Evolutionary conservation across 2,113 vertebrate species (phyloP).

Genomic region (Carlito syrichta): DNA sequence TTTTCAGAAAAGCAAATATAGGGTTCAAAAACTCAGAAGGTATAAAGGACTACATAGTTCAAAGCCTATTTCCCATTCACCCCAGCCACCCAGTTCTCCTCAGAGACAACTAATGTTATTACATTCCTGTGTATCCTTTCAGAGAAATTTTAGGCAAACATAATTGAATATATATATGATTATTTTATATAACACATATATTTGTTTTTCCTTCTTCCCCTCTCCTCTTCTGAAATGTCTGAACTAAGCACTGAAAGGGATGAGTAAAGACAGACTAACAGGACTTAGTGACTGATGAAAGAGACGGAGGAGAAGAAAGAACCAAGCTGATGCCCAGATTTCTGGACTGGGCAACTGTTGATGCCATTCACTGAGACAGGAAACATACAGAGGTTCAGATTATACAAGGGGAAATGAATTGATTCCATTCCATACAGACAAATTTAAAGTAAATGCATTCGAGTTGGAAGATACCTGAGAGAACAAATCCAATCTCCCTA

Average conservation of each 20-base stretch:
- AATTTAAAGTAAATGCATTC: background rate
- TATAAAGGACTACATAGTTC: background rate
- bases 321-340: background rate
- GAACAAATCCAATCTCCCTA: slow-evolving; percentile 22
- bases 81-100: background rate
- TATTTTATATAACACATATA: no score
- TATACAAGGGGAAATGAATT: background rate
- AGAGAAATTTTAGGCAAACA: slow-evolving; percentile 10
- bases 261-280: background rate
- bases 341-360: background rate
- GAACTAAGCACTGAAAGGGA: background rate
- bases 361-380: background rate
- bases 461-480: background rate
- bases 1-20: background rate
- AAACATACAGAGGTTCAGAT: background rate
- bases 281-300: background rate
- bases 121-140: background rate
- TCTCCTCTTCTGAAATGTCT: background rate
- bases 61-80: background rate
- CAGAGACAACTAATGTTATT: background rate
- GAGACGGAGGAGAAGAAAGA: background rate
- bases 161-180: background rate
- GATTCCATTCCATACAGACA: background rate
- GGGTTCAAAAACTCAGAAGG: background rate
- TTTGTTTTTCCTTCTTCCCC: background rate